These are phyloP conservation scores for Vidua macroura DNA, from an alignment of 2,113 vertebrate genomes.

Conservation along the genomic window DNA sequence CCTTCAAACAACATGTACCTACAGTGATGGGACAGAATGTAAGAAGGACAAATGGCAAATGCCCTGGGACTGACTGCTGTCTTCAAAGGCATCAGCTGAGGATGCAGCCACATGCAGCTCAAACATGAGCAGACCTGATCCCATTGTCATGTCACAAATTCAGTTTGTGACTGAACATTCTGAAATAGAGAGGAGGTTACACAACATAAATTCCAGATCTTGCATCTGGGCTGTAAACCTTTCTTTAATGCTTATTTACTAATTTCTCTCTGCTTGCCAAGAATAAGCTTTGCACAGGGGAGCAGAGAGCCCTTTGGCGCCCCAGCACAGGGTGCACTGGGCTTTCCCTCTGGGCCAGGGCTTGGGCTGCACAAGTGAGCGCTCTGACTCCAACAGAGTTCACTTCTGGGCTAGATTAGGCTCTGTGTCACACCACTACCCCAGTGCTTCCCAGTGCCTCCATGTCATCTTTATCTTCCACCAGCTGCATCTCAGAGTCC, in stretches of 20 bases:
- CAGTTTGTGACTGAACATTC: not conserved
- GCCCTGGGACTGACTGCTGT: not conserved
- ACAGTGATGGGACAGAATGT: not conserved
- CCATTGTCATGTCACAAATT: not conserved
- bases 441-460: not conserved
- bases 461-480: not conserved
- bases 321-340: fast-evolving
- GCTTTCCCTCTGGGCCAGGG: not conserved
- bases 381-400: not conserved
- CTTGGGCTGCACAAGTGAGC: not conserved
- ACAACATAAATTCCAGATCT: not conserved
- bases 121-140: not conserved
- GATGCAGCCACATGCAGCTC: not conserved
- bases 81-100: not conserved
- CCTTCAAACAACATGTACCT: not conserved
- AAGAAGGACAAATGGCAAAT: not conserved
- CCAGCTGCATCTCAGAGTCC: not conserved
- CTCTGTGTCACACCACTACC: not conserved
- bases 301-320: not conserved
- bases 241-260: not conserved
- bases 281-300: not conserved
- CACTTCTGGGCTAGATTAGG: not conserved
- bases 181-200: not conserved
- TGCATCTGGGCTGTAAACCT: not conserved
- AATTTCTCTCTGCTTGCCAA: not conserved